Evolutionary conservation across 2,888 invertebrate species (phyloP), one percentile per base, ranked within the genome.

Genomic region (Bellardia pandia): DNA sequence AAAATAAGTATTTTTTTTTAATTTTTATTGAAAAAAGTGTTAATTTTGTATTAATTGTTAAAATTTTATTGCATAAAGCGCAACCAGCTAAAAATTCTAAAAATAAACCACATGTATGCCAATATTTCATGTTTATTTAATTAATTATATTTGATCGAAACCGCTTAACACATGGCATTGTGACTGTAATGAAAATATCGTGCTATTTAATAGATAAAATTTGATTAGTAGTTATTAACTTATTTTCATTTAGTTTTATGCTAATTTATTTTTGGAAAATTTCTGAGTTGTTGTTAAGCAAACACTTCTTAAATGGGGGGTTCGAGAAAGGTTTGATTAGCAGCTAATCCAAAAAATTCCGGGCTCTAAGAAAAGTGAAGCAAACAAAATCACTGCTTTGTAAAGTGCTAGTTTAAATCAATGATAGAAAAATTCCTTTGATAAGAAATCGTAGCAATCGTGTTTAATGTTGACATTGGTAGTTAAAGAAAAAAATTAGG

Each of bases 31-130:
- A 40, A 40, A 62, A 75, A 75, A 9, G 69, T 71, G 78, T 69
- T 79, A 79, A 79, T 71, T 37, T 51, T 40, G 37, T 40, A 16
- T 77, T 78, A 37, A n/a, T 69, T 58, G 40, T 40, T 69, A 14
- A 9, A 56, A 53, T 58, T 58, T 42, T 77, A 68, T 64, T 74
- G 42, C 23, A 30, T 5, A 13, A 58, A 45, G 30, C 45, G 33
- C 33, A 13, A 13, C 30, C 3, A 30, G 45, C 3, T 45, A 45
- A 9, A 9, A 68, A 53, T 45, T 58, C 66, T 77, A 68, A 42
- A 77, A 77, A 68, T 77, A 77, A 13, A 0, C 0, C 23, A 23
- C 7, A 13, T n/a, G 13, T 23, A 45, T 68, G 56, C 8, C 13
- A 56, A 58, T 30, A 33, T 45, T n/a, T 53, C 48, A 53, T 33